These are phyloP conservation scores for Ameiurus melas DNA, from an alignment of 2,113 vertebrate species.

Conservation along the genomic window DNA sequence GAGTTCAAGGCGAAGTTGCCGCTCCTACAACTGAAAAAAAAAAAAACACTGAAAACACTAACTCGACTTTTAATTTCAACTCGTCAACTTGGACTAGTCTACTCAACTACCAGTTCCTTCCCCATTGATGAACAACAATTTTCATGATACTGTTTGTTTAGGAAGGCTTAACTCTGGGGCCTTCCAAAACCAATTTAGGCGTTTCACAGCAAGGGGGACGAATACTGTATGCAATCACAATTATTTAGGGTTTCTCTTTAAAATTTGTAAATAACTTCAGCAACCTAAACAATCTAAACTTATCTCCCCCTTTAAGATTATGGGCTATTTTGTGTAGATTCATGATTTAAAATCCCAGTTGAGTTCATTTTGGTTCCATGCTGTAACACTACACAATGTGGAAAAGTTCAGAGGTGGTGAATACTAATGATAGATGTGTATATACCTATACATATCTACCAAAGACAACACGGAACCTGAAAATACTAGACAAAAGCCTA, in stretches of 20 bases:
- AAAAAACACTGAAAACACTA: too few species aligned
- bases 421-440: neutral
- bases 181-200: neutral
- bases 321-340: neutral
- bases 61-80: too few species aligned
- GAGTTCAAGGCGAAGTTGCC: too few species aligned
- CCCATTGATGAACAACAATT: neutral
- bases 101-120: too few species aligned
- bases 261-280: too few species aligned
- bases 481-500: neutral
- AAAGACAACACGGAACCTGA: neutral
- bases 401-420: neutral
- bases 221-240: neutral
- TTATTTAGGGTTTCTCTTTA: too few species aligned
- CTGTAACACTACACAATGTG: neutral
- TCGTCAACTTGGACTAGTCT: too few species aligned
- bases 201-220: neutral
- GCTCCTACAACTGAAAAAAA: too few species aligned
- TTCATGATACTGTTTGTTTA: neutral
- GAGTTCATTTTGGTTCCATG: neutral
- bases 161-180: too few species aligned
- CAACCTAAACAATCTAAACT: neutral
- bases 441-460: neutral
- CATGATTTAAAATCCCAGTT: neutral
- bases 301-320: neutral